A percentile compares a stretch with the other conserved stretches of the same genome.
phyloP scores from a whole-genome alignment of 2,113 vertebrate species.

The Thunnus thynnus region DNA sequence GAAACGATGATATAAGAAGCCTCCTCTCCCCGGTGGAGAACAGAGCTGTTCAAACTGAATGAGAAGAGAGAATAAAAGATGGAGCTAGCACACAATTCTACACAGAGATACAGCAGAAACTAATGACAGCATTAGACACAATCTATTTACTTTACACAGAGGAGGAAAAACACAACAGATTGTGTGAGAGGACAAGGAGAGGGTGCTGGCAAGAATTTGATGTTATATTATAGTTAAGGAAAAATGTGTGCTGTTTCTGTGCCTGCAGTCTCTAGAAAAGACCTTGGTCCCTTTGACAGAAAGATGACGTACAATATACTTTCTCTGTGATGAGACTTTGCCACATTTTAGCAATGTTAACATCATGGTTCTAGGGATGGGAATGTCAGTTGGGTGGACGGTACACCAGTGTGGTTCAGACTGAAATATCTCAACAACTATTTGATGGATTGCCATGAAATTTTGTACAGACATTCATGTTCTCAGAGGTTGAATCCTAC shows the following conservation, averaged over 20 bases:
- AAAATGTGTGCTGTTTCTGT: not conserved
- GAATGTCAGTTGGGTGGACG: not conserved
- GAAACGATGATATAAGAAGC: conserved; percentile 57
- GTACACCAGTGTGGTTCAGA: not conserved
- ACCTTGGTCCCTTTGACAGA: conserved; percentile 7
- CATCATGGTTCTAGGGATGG: not conserved
- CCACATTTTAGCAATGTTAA: not conserved
- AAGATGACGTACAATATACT: not conserved
- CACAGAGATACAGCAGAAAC: conserved; percentile 30
- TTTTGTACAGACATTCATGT: not conserved
- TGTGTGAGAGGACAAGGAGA: conserved; percentile 6
- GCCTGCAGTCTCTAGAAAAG: not conserved
- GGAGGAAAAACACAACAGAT: conserved; percentile 22
- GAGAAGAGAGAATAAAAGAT: conserved; percentile 63
- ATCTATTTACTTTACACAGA: conserved; percentile 46
- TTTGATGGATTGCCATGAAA: not conserved
- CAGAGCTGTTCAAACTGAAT: conserved; percentile 67
- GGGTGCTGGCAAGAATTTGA: not conserved
- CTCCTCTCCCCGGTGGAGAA: conserved; percentile 54
- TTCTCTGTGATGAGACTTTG: not conserved
- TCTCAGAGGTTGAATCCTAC: no score
- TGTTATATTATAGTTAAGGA: conserved; percentile 5
- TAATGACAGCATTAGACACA: conserved; percentile 63
- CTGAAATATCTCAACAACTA: not conserved
- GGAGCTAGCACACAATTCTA: conserved; percentile 5